Percentiles rank a stretch among this genome's conserved stretches.
phyloP scores from a whole-genome alignment of 2,888 invertebrate species.

The Torymus texanus region DNA sequence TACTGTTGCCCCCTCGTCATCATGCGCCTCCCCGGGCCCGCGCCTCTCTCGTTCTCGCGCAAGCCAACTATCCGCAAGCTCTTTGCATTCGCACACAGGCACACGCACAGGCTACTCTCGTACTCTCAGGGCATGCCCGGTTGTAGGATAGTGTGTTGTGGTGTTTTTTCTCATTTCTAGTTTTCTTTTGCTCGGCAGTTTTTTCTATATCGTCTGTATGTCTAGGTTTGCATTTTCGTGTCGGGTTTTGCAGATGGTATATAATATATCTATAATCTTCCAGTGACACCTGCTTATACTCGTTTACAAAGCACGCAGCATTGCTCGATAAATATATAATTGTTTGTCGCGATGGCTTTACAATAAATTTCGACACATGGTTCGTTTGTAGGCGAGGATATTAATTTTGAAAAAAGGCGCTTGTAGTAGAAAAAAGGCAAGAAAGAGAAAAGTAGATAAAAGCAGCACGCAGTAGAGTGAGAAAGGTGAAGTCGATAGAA shows the following conservation, averaged over 20 bases:
- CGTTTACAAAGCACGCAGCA: too few relatives aligned
- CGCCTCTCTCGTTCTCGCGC: too few relatives aligned
- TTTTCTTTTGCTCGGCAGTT: not conserved
- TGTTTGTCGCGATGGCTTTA: conserved; percentile 1
- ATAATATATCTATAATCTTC: too few relatives aligned
- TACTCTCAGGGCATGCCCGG: conserved; percentile 75
- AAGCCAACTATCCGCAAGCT: too few relatives aligned
- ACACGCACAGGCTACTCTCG: conserved; percentile 62
- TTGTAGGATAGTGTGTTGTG: conserved; percentile 73
- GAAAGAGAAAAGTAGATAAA: not conserved
- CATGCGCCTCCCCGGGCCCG: too few relatives aligned
- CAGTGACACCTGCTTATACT: too few relatives aligned
- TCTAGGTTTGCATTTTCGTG: too few relatives aligned
- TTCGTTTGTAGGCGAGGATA: not conserved
- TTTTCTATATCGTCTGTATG: not conserved
- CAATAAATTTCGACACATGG: not conserved
- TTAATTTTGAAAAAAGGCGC: conserved; percentile 14
- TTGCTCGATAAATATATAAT: too few relatives aligned
- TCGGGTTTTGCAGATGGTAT: too few relatives aligned
- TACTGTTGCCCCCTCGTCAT: too few relatives aligned
- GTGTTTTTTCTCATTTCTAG: conserved; percentile 23
- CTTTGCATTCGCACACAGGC: conserved; percentile 38
- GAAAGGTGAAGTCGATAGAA: conserved; percentile 49
- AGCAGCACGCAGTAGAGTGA: not conserved
- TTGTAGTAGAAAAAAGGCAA: not conserved